Percentiles rank a stretch among this genome's conserved stretches.
Conservation (phyloP, 2,888 invertebrate species). For the Sinohyriopsis cumingii region DNA sequence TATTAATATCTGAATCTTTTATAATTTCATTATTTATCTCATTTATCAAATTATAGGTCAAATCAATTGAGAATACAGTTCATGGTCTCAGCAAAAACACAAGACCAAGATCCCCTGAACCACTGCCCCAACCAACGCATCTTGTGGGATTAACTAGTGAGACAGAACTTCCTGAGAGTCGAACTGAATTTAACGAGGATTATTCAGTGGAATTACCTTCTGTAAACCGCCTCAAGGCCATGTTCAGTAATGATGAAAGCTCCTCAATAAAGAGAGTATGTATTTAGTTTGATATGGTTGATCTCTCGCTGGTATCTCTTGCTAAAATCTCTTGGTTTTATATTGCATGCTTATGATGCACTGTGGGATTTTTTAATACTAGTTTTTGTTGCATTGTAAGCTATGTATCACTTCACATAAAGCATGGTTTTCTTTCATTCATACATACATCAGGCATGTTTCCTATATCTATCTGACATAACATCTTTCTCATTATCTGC, state of each 20-base stretch:
- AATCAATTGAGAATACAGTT: too few species aligned
- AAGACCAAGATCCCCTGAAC: slow-evolving; percentile 32
- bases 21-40: too few species aligned
- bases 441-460: too few species aligned
- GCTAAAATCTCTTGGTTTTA: neutral
- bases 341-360: slow-evolving; percentile 4
- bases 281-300: slow-evolving; percentile 7
- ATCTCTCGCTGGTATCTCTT: slow-evolving; percentile 1
- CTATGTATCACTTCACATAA: too few species aligned
- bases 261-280: slow-evolving; percentile 52
- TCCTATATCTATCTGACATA: too few species aligned
- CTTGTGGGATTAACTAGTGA: slow-evolving; percentile 50
- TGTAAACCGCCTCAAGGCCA: slow-evolving; percentile 60
- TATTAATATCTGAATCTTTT: too few species aligned
- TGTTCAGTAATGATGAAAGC: slow-evolving; percentile 49
- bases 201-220: slow-evolving; percentile 58
- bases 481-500: too few species aligned
- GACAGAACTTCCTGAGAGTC: slow-evolving; percentile 58
- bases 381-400: too few species aligned
- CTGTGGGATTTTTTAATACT: too few species aligned
- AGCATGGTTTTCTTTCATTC: too few species aligned
- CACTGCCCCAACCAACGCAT: slow-evolving; percentile 29
- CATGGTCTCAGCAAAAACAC: slow-evolving; percentile 46
- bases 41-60: too few species aligned
- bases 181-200: slow-evolving; percentile 57